These are phyloP conservation scores for Hiodon alosoides DNA, from an alignment of 2,113 vertebrate genomes.

Conservation along the genomic window DNA sequence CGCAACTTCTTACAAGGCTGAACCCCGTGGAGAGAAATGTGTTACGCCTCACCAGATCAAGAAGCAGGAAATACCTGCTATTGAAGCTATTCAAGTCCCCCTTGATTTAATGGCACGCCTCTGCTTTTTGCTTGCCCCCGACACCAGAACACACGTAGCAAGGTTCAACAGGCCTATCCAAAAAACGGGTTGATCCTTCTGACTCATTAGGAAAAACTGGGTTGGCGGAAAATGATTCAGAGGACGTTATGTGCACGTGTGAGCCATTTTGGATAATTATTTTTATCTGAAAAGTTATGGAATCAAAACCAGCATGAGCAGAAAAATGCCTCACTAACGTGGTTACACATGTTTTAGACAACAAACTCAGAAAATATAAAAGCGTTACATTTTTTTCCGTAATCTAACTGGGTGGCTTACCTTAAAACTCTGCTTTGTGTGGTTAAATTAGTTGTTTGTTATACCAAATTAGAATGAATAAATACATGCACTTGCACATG, in stretches of 20 bases:
- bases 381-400: slow-evolving; percentile 25
- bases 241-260: slow-evolving; percentile 57
- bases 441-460: slow-evolving; percentile 55
- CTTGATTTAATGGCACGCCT: slow-evolving; percentile 54
- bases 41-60: slow-evolving; percentile 56
- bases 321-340: slow-evolving; percentile 30
- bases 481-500: slow-evolving; percentile 43
- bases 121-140: slow-evolving; percentile 43
- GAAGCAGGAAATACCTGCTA: slow-evolving; percentile 62
- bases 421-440: slow-evolving; percentile 41
- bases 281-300: slow-evolving; percentile 57
- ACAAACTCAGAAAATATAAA: slow-evolving; percentile 30
- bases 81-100: slow-evolving; percentile 40
- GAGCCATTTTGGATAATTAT: slow-evolving; percentile 63
- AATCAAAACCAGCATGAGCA: slow-evolving; percentile 58
- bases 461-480: slow-evolving; percentile 45
- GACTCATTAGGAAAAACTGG: slow-evolving; percentile 51
- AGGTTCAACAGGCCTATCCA: slow-evolving; percentile 21
- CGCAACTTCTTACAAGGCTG: slow-evolving; percentile 48
- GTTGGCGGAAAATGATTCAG: slow-evolving; percentile 51
- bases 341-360: slow-evolving; percentile 50
- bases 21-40: slow-evolving; percentile 52
- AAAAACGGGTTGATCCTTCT: slow-evolving; percentile 30
- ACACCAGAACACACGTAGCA: slow-evolving; percentile 32
- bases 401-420: slow-evolving; percentile 48